Evolutionary conservation across 2,797 vertebrate genomes (phyloP), one percentile per base, ranked within the genome.

Genomic region (Triplophysa yarkandensis): DNA sequence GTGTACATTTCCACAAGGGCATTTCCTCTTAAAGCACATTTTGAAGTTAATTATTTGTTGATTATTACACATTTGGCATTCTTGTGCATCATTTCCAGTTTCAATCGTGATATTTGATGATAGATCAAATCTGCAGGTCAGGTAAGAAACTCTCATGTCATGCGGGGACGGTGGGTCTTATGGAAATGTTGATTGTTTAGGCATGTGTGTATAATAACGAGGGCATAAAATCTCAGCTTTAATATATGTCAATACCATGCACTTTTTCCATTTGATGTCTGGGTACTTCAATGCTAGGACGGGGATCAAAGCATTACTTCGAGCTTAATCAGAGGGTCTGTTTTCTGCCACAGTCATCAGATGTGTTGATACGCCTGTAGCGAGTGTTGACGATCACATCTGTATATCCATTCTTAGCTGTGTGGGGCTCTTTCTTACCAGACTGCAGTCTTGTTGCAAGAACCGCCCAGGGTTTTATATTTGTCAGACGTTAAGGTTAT

Each of bases 281-380:
- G 61, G 17, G 55, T n/a, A 27, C 34, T 75, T 79, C 7, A 68
- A 27, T 58, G 61, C 41, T 27, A 58, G 34, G 8, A 28, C 21
- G 21, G 36, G 10, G 58, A 77, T 77, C 74, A 80, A 72, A 76
- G 74, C 64, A 74, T 80, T 64, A 60, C 69, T 43, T 43, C 13
- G 46, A 65, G 48, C n/a, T 77, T 71, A 64, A 54, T 77, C 69
- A 77, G 58, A 68, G 58, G 41, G 61, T 71, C 77, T 71, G 73
- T 76, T 71, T 79, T 67, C 36, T 71, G 11, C 68, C 62, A 57
- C 48, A 63, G 39, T 68, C 21, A 9, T 72, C 74, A 74, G 76
- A 77, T 55, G 78, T 46, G 55, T 68, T 63, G 34, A 44, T 52
- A 66, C 19, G 54, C 16, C 68, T 73, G 68, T 25, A 66, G 46